Conservation (phyloP, 2,888 invertebrate species). For the Omphaloscelis lunosa region DNA sequence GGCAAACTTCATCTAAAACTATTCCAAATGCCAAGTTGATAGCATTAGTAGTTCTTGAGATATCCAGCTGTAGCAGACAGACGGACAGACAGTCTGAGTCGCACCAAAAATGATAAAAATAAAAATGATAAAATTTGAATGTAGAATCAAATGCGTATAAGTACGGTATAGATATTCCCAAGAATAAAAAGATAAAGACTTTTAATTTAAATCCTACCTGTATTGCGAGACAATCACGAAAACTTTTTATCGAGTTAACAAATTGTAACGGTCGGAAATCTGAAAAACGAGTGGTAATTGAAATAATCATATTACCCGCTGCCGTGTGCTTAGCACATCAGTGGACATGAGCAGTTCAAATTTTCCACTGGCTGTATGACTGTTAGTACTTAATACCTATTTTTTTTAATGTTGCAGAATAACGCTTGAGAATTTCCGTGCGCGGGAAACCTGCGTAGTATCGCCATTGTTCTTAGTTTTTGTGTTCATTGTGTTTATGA, state of each 20-base stretch:
- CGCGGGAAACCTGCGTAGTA: conserved; percentile 55
- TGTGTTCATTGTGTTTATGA: conserved; percentile 56
- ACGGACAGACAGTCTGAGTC: too few relatives aligned
- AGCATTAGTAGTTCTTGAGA: too few relatives aligned
- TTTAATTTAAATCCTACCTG: conserved; percentile 1
- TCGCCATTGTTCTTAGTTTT: conserved; percentile 70
- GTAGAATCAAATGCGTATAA: neutral
- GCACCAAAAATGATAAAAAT: too few relatives aligned
- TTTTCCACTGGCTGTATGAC: neutral
- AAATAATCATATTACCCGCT: conserved; percentile 47
- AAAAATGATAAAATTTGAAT: conserved; percentile 10
- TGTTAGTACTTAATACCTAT: neutral
- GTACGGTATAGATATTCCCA: neutral
- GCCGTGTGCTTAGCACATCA: conserved; percentile 28
- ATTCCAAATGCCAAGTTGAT: too few relatives aligned
- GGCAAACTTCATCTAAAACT: too few relatives aligned
- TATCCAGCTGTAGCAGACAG: too few relatives aligned
- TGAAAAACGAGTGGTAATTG: conserved; percentile 53
- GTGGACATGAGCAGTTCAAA: conserved; percentile 20
- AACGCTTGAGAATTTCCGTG: conserved; percentile 54
- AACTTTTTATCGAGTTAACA: conserved; percentile 33
- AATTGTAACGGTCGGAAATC: conserved; percentile 36
- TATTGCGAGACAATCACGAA: conserved; percentile 15
- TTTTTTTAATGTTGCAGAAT: conserved; percentile 48
- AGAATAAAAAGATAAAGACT: neutral